Conservation (phyloP, 2,797 vertebrate species). For the Echiichthys vipera region DNA sequence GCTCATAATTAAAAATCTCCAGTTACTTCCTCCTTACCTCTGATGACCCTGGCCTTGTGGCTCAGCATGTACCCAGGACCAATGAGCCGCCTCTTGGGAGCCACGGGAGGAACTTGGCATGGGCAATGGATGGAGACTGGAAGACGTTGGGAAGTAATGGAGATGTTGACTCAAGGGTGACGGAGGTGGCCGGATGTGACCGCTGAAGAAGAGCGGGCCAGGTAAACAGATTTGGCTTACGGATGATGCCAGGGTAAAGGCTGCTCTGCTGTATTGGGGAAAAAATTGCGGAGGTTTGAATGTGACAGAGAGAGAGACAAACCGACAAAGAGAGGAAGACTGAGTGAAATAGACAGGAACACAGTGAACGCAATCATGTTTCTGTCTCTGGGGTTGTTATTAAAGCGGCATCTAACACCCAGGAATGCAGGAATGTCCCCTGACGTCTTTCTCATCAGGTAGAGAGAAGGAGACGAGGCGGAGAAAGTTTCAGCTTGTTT, state of each 20-base stretch:
- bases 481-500: slow-evolving; percentile 47
- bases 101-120: slow-evolving; percentile 68
- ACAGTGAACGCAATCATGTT: slow-evolving; percentile 35
- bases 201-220: slow-evolving; percentile 47
- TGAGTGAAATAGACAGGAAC: slow-evolving; percentile 42
- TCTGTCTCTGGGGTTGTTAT: slow-evolving; percentile 62
- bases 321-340: slow-evolving; percentile 24
- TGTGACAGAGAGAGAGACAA: slow-evolving; percentile 24
- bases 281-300: slow-evolving; percentile 16
- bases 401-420: slow-evolving; percentile 65
- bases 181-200: slow-evolving; percentile 51
- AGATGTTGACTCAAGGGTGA: slow-evolving; percentile 73
- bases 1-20: slow-evolving; percentile 81
- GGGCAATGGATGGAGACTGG: slow-evolving; percentile 53
- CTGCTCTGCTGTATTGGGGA: not conserved
- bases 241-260: slow-evolving; percentile 17
- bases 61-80: slow-evolving; percentile 53
- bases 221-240: slow-evolving; percentile 52
- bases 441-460: slow-evolving; percentile 70
- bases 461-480: slow-evolving; percentile 29
- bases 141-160: slow-evolving; percentile 59
- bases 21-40: slow-evolving; percentile 76
- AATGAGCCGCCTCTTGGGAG: slow-evolving; percentile 65
- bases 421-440: slow-evolving; percentile 76
- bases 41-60: slow-evolving; percentile 62